Percentiles rank a stretch among this genome's conserved stretches.
phyloP scores from a whole-genome alignment of 2,888 invertebrate species.

The Horisme vitalbata region DNA sequence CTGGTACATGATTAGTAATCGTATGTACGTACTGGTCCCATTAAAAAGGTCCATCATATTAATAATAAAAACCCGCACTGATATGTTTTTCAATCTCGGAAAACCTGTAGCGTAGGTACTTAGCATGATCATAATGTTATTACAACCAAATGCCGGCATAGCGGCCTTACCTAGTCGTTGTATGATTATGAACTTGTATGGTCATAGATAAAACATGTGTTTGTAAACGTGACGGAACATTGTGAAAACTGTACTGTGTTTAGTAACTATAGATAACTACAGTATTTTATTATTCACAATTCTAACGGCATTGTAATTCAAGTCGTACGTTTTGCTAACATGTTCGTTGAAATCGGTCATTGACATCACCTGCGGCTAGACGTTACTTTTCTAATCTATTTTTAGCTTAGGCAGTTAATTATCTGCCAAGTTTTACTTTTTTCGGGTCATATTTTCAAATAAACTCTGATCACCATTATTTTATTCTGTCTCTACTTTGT shows the following conservation, averaged over 20 bases:
- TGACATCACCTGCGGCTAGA: conserved; percentile 1
- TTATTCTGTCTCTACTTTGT: no score
- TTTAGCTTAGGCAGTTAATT: neutral
- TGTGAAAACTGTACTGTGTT: neutral
- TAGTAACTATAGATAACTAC: neutral
- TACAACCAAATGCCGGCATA: neutral
- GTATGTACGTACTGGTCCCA: no score
- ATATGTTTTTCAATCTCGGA: no score
- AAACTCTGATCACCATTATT: no score
- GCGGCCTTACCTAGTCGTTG: neutral
- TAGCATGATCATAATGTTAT: conserved; percentile 4
- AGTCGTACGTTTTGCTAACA: neutral
- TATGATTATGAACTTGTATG: conserved; percentile 6
- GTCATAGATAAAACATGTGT: conserved; percentile 27
- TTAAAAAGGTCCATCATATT: no score
- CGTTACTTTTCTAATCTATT: neutral
- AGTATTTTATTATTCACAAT: neutral
- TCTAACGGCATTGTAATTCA: conserved; percentile 5
- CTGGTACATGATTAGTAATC: no score
- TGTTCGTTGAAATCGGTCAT: conserved; percentile 10
- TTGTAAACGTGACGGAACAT: conserved; percentile 36
- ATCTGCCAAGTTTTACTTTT: neutral
- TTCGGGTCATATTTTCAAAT: no score
- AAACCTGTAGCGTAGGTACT: no score
- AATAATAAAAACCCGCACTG: no score